Percentiles rank a stretch among this genome's conserved stretches.
Conservation (phyloP, 1,140 invertebrate species). For the Chrysoperla carnea region DNA sequence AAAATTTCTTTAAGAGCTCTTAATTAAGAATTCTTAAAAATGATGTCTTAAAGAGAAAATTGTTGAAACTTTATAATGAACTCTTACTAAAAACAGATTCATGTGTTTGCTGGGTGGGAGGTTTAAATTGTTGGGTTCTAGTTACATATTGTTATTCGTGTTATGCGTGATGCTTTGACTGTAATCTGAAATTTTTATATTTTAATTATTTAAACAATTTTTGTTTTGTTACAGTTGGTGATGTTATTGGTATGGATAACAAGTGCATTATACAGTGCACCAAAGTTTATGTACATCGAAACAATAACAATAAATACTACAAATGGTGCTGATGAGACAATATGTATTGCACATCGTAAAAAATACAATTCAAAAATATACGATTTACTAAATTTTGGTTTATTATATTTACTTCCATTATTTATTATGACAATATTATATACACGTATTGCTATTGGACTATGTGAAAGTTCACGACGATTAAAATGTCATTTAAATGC, state of each 20-base stretch:
- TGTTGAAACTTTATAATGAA: too few relatives aligned
- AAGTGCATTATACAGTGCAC: constrained; percentile 54
- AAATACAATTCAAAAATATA: constrained; percentile 57
- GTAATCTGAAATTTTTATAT: too few relatives aligned
- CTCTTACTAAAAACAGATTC: too few relatives aligned
- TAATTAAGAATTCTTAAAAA: too few relatives aligned
- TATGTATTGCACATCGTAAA: constrained; percentile 50
- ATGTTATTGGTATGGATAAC: constrained; percentile 57
- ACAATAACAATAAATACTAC: constrained; percentile 38
- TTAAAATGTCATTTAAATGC: constrained; percentile 27
- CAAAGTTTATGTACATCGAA: constrained; percentile 55
- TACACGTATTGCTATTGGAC: constrained; percentile 48
- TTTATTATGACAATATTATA: constrained; percentile 56
- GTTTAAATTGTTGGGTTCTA: too few relatives aligned
- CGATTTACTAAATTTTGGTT: constrained; percentile 56
- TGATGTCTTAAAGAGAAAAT: too few relatives aligned
- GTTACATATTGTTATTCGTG: too few relatives aligned
- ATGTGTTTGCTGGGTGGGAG: too few relatives aligned
- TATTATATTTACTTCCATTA: constrained; percentile 55
- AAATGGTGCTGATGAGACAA: constrained; percentile 39
- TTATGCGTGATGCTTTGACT: too few relatives aligned
- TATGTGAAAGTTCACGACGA: constrained; percentile 48
- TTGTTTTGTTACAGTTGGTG: constrained; percentile 34
- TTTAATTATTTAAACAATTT: too few relatives aligned
- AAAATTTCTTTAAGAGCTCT: too few relatives aligned